phyloP scores from a whole-genome alignment of 1,140 invertebrate genomes.

The Rhyzopertha dominica region DNA sequence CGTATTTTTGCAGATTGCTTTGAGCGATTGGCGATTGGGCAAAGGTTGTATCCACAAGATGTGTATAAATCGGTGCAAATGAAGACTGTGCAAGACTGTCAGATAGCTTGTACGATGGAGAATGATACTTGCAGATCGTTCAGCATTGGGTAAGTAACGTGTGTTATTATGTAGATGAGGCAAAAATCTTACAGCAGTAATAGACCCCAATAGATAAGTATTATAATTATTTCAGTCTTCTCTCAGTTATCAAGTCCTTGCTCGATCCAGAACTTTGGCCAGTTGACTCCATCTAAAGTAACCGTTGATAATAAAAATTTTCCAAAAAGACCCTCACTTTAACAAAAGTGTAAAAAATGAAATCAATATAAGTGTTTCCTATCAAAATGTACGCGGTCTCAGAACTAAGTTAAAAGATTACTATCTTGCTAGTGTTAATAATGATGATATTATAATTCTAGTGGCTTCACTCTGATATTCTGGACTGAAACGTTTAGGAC shows the following conservation, averaged over 20 bases:
- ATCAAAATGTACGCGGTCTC: no score
- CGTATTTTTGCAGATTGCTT: slow-evolving; percentile 41
- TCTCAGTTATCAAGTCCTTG: slow-evolving; percentile 2
- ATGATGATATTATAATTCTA: no score
- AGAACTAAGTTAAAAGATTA: no score
- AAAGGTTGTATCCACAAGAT: slow-evolving; percentile 34
- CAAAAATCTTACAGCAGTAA: background rate
- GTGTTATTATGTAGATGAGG: slow-evolving; percentile 1
- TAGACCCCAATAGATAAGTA: background rate
- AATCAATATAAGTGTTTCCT: no score
- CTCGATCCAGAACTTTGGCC: background rate
- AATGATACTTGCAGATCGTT: slow-evolving; percentile 37
- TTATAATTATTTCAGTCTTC: no score
- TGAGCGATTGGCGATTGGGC: slow-evolving; percentile 40
- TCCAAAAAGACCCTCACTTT: no score
- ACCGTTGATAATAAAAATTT: background rate
- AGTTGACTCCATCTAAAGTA: background rate
- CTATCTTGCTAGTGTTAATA: no score
- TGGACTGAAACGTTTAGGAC: no score
- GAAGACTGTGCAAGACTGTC: slow-evolving; percentile 38
- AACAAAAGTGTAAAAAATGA: no score
- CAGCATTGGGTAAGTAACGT: slow-evolving; percentile 39
- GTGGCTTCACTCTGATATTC: no score
- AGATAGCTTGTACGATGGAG: slow-evolving; percentile 38
- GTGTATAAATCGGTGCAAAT: slow-evolving; percentile 32